phyloP scores from a whole-genome alignment of 2,113 vertebrate genomes.

The Haemorhous mexicanus region DNA sequence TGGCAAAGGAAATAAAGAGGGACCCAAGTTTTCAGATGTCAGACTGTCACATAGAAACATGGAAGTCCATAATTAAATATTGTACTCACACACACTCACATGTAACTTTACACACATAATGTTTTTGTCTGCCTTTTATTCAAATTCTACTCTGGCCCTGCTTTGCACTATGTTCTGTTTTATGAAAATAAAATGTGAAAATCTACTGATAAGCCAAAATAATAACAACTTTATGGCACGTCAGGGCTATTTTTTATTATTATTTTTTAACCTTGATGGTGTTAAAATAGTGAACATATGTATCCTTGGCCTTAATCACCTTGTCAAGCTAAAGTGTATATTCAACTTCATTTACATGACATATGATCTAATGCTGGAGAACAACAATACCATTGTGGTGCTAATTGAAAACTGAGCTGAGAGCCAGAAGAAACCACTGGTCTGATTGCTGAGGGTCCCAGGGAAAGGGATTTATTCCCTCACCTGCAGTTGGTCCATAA shows the following conservation, averaged over 20 bases:
- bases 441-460: constrained; percentile 77
- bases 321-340: constrained; percentile 79
- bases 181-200: constrained; percentile 77
- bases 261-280: constrained; percentile 72
- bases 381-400: constrained; percentile 84
- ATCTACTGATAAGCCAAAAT: constrained; percentile 80
- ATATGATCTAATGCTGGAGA: constrained; percentile 80
- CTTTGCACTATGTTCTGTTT: constrained; percentile 59
- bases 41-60: constrained; percentile 14
- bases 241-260: constrained; percentile 54
- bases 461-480: constrained; percentile 78
- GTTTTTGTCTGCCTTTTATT: constrained; percentile 42
- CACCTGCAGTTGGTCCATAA: constrained; percentile 82
- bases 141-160: background rate
- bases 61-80: constrained; percentile 26
- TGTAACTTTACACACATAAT: constrained; percentile 13
- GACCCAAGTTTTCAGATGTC: background rate
- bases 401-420: constrained; percentile 77
- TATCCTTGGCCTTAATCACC: constrained; percentile 79
- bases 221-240: constrained; percentile 76
- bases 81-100: background rate
- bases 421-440: constrained; percentile 76
- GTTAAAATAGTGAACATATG: constrained; percentile 80
- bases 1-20: background rate
- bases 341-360: constrained; percentile 81